A percentile compares a stretch with the other conserved stretches of the same genome.
Conservation (phyloP, 1,140 invertebrate genomes). For the Drosophila equinoxialis region DNA sequence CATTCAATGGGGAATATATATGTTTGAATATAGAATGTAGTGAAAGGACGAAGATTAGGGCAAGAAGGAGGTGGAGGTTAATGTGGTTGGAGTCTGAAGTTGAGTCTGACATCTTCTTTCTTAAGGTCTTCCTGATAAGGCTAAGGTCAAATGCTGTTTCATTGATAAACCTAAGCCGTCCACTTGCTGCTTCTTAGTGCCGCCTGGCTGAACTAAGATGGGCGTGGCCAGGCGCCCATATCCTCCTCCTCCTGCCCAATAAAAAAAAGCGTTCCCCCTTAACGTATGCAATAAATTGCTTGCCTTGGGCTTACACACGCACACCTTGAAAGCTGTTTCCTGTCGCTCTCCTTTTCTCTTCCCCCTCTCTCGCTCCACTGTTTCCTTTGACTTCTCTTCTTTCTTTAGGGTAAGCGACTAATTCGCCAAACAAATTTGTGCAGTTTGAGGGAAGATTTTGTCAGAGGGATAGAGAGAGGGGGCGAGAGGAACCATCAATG, state of each 20-base stretch:
- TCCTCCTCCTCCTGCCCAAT: not conserved
- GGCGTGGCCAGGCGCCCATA: conserved; percentile 30
- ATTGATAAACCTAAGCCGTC: conserved; percentile 52
- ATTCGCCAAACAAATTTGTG: conserved; percentile 62
- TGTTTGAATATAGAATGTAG: no score
- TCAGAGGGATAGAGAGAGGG: not conserved
- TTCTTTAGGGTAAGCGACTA: conserved; percentile 58
- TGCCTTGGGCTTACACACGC: conserved; percentile 40
- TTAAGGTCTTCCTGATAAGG: conserved; percentile 38
- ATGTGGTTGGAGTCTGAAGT: not conserved
- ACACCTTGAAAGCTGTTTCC: conserved; percentile 44
- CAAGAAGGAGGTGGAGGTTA: not conserved
- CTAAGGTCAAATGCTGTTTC: conserved; percentile 51
- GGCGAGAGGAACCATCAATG: conserved; percentile 25
- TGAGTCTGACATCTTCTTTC: conserved; percentile 48
- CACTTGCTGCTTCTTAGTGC: conserved; percentile 45
- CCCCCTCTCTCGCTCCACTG: not conserved
- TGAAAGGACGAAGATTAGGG: not conserved
- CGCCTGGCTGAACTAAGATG: conserved; percentile 33
- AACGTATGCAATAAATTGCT: conserved; percentile 72
- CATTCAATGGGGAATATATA: conserved; percentile 26
- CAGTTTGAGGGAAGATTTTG: conserved; percentile 9
- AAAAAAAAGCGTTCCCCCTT: not conserved
- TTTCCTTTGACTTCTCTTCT: not conserved
- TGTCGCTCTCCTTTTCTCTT: conserved; percentile 1